Conservation (phyloP, 2,888 invertebrate genomes). For the Cephonodes hylas region DNA sequence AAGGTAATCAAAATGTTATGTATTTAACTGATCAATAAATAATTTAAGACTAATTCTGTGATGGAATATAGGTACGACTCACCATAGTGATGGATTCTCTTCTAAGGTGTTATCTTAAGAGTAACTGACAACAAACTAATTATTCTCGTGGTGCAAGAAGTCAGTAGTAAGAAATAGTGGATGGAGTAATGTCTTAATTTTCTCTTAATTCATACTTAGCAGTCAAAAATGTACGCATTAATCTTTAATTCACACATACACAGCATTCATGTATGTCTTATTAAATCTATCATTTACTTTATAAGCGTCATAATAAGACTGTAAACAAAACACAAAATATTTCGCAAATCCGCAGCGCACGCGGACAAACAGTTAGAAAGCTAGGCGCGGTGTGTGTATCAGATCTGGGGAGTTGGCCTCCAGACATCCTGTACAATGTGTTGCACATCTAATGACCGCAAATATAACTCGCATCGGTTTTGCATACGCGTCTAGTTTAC, state of each 20-base stretch:
- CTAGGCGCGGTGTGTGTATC: constrained; percentile 56
- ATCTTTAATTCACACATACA: too few species aligned
- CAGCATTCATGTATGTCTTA: too few species aligned
- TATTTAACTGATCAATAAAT: too few species aligned
- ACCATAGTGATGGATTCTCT: too few species aligned
- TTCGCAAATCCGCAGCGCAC: constrained; percentile 27
- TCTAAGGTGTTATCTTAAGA: too few species aligned
- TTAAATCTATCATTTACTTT: too few species aligned
- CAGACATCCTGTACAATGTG: constrained; percentile 70
- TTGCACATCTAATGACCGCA: constrained; percentile 57
- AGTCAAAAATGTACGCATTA: too few species aligned
- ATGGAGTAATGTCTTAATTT: too few species aligned
- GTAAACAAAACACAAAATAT: not conserved
- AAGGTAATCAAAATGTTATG: too few species aligned
- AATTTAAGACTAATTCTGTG: too few species aligned
- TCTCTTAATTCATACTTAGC: too few species aligned
- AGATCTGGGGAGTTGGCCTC: constrained; percentile 53
- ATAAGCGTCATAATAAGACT: not conserved
- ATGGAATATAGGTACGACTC: too few species aligned
- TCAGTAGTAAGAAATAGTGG: not conserved
- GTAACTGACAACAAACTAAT: not conserved
- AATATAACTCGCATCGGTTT: constrained; percentile 32
- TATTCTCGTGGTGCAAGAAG: not conserved
- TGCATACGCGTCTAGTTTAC: constrained; percentile 27
- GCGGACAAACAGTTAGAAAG: constrained; percentile 57